These are phyloP conservation scores for Cryptus armator DNA, from an alignment of 2,888 invertebrate species.

Conservation along the genomic window DNA sequence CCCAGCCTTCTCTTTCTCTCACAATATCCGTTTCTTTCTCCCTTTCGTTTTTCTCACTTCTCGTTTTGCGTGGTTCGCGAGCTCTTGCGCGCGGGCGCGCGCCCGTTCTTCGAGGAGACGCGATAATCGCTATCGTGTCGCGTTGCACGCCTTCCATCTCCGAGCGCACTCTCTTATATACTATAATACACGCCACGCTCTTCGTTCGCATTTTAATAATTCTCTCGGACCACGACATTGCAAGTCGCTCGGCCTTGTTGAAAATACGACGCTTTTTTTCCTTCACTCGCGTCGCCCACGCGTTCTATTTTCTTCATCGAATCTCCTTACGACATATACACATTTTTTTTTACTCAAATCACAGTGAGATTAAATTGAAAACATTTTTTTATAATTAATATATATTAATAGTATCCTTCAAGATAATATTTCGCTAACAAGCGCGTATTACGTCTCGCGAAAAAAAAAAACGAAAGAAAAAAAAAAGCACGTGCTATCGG, in stretches of 20 bases:
- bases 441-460: neutral
- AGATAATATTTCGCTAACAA: neutral
- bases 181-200: conserved; percentile 24
- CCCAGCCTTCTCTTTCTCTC: conserved; percentile 55
- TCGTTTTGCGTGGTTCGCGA: conserved; percentile 12
- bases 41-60: conserved; percentile 30
- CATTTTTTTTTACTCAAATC: neutral
- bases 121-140: conserved; percentile 75
- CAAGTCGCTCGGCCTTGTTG: conserved; percentile 13
- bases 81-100: neutral
- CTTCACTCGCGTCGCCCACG: conserved; percentile 2
- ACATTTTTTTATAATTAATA: neutral
- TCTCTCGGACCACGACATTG: conserved; percentile 17
- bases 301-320: neutral
- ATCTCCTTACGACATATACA: neutral
- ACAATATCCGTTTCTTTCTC: conserved; percentile 18
- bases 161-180: conserved; percentile 13
- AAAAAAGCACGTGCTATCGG: conserved; percentile 53
- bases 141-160: conserved; percentile 63
- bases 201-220: conserved; percentile 64
- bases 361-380: too few relatives aligned
- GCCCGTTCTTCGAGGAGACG: conserved; percentile 59
- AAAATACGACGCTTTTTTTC: neutral
- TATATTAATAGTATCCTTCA: neutral
- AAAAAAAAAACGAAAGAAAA: neutral